Evolutionary conservation across 2,888 invertebrate species (phyloP), one percentile per base, ranked within the genome.

Genomic region (Lithophane semibrunnea): DNA sequence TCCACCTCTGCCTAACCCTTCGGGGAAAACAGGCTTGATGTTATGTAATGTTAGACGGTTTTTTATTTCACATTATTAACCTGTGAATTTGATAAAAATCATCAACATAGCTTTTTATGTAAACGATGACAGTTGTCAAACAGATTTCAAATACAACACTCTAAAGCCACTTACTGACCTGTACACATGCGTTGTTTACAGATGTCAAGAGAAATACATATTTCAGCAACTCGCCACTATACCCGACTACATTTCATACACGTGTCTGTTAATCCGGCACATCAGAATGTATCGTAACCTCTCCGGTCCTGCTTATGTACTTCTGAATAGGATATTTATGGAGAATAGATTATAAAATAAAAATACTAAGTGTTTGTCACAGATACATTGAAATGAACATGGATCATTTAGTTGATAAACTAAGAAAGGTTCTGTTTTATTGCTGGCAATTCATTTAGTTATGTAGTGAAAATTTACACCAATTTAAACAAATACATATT

Each of bases 151-250:
- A 81, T 61, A 54, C 10, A 24, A 67, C 18, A 79, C 52, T 82
- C n/a, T 64, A 80, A 54, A 84, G 73, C n/a, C 68, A 80, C 18
- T 80, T 49, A 72, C 64, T 79, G 79, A 49, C 66, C 54, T 60
- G 16, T 49, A n/a, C n/a, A 44, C 42, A 67, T 52, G 52, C 49
- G 70, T 70, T 70, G 74, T 74, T 84, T 69, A 66, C 80, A 74
- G 74, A 84, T 84, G 52, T 69, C 73, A 80, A 61, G 56, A 71
- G 72, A 79, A 72, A 80, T 84, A 82, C 56, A 82, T 73, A 84
- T 84, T 84, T 84, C 84, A 84, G 60, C 37, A 68, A 79, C 80
- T 81, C 54, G n/a, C 64, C 60, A 52, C 60, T 52, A 49, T 54
- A 47, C 69, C 29, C 60, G 60, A 60, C 65, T 61, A 84, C 80